phyloP scores from a whole-genome alignment of 2,113 vertebrate genomes.

The Donacobius atricapilla region DNA sequence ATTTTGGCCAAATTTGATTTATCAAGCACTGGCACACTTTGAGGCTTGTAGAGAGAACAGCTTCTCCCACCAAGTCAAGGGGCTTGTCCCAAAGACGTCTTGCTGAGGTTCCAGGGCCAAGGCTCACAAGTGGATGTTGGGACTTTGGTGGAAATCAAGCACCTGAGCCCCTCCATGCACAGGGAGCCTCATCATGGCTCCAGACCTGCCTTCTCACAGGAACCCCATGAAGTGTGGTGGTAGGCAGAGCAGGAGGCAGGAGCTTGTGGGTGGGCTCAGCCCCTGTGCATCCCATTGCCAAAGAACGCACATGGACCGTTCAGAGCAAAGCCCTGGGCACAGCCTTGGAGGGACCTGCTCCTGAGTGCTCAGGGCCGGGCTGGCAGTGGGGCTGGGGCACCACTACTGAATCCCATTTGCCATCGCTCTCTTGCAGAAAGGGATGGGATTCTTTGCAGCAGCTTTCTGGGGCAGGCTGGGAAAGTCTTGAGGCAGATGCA shows the following conservation, averaged over 20 bases:
- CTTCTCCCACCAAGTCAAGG: background rate
- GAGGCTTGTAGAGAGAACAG: background rate
- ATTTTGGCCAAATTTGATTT: background rate
- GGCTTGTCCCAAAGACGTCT: background rate
- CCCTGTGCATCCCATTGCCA: no score
- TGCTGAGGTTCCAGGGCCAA: background rate
- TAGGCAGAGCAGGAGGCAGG: background rate
- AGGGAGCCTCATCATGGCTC: background rate
- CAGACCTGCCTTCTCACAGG: background rate
- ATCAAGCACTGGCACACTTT: background rate
- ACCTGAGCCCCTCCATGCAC: background rate
- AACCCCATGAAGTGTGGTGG: background rate
- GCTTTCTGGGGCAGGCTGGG: background rate
- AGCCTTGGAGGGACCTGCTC: background rate
- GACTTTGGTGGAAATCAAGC: background rate
- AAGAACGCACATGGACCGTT: background rate
- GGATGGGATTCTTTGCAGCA: background rate
- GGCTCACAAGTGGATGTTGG: fast-evolving
- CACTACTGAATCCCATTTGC: background rate
- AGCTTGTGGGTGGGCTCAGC: background rate
- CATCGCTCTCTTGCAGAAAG: background rate
- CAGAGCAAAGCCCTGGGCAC: background rate
- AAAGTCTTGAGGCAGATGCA: fast-evolving
- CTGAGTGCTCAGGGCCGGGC: fast-evolving
- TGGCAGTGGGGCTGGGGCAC: background rate